These are phyloP conservation scores for Athalia rosae DNA, from an alignment of 2,888 invertebrate genomes.

Conservation along the genomic window DNA sequence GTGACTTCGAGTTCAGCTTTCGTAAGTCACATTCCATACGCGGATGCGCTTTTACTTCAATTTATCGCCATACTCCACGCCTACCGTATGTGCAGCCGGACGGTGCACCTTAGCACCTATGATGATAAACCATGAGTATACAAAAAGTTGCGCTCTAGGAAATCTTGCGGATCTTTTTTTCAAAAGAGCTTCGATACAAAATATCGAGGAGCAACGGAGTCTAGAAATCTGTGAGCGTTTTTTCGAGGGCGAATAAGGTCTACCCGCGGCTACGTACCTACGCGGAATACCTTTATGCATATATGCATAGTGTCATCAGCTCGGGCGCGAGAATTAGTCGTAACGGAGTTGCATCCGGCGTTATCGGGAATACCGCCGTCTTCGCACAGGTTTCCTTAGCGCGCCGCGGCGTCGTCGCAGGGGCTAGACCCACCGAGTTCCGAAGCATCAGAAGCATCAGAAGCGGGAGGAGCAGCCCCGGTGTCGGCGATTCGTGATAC, in stretches of 20 bases:
- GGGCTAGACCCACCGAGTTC: constrained; percentile 56
- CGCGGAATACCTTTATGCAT: constrained; percentile 14
- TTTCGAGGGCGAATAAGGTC: too few species aligned
- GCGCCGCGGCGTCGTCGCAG: not conserved
- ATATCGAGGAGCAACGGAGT: too few species aligned
- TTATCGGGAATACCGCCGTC: not conserved
- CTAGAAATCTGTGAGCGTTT: too few species aligned
- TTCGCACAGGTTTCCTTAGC: constrained; percentile 7
- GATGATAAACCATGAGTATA: not conserved
- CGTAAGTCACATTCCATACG: constrained; percentile 25
- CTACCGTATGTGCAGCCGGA: not conserved
- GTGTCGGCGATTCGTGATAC: constrained; percentile 69
- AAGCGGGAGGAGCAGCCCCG: constrained; percentile 50
- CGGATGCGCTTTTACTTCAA: constrained; percentile 25
- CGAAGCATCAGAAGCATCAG: not conserved
- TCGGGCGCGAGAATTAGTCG: too few species aligned
- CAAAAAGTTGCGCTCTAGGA: constrained; percentile 3
- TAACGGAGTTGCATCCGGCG: too few species aligned
- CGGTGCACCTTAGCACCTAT: constrained; percentile 6
- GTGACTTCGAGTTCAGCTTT: not conserved
- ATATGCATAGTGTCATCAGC: constrained; percentile 6
- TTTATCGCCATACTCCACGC: constrained; percentile 16
- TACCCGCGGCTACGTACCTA: too few species aligned
- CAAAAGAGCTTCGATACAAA: too few species aligned
- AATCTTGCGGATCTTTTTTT: not conserved